These are phyloP conservation scores for Eonycteris spelaea DNA, from an alignment of 2,113 vertebrate genomes.

Conservation along the genomic window DNA sequence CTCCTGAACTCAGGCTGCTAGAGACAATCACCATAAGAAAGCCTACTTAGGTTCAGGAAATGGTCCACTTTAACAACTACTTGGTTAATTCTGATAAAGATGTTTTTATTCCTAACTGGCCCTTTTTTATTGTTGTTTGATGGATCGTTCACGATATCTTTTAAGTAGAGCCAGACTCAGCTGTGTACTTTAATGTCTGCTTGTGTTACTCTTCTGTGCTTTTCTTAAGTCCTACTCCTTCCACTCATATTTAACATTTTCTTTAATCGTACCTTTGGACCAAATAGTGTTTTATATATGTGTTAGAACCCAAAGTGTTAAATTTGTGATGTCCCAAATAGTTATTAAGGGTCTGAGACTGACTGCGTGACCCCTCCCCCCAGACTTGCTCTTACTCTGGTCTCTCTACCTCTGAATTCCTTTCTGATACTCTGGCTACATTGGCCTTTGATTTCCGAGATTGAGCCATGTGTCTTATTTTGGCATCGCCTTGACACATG, in stretches of 20 bases:
- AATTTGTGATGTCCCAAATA: background rate
- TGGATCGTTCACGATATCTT: background rate
- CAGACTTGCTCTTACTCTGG: too few relatives aligned
- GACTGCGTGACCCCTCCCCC: background rate
- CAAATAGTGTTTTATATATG: background rate
- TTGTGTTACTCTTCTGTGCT: background rate
- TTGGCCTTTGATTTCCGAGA: background rate
- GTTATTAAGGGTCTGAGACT: background rate
- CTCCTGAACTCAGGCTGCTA: background rate
- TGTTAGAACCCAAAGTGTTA: background rate
- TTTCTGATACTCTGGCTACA: background rate
- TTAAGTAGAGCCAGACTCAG: background rate
- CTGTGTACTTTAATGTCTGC: background rate
- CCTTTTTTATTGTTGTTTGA: background rate
- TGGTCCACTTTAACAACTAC: background rate
- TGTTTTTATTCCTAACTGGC: background rate
- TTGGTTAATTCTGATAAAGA: conserved; percentile 25
- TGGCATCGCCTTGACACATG: background rate
- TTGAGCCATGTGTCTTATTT: background rate
- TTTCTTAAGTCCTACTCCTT: background rate
- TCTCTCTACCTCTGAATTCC: background rate
- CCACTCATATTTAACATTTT: background rate
- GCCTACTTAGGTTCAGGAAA: conserved; percentile 17
- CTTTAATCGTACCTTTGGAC: background rate
- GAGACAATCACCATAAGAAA: background rate